Percentiles rank a stretch among this genome's conserved stretches.
Evolutionary conservation across 1,140 invertebrate species (phyloP).

Genomic region (Nixonia krombeini): DNA sequence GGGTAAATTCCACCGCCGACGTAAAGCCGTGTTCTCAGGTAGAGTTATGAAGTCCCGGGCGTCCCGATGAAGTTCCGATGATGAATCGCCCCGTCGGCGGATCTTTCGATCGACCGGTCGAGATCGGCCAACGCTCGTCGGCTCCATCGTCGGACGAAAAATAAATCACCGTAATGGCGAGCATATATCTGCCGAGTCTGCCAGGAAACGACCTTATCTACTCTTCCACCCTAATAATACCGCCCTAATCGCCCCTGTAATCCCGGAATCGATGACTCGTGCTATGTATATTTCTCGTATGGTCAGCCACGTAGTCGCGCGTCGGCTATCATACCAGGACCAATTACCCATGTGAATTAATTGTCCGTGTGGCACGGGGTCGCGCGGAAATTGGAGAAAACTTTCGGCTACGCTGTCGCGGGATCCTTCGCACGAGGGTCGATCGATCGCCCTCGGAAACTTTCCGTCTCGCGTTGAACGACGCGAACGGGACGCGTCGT

Average conservation of each 20-base stretch:
- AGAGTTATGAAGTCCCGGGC: no score
- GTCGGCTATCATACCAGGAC: slow-evolving; percentile 42
- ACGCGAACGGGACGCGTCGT: slow-evolving; percentile 21
- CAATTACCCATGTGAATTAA: slow-evolving; percentile 51
- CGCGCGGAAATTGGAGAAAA: slow-evolving; percentile 6
- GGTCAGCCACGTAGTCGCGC: slow-evolving; percentile 44
- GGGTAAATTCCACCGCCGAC: no score
- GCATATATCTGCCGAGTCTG: slow-evolving; percentile 43
- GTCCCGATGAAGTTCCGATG: no score
- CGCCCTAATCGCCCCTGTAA: slow-evolving; percentile 56
- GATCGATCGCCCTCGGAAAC: no score
- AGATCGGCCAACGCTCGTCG: slow-evolving; percentile 42
- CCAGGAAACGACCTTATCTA: slow-evolving; percentile 58
- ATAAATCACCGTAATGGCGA: slow-evolving; percentile 56
- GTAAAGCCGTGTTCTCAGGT: no score
- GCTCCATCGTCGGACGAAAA: slow-evolving; percentile 50
- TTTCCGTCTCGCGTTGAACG: no score
- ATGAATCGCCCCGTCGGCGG: slow-evolving; percentile 14
- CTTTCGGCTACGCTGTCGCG: slow-evolving; percentile 10
- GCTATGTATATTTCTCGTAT: slow-evolving; percentile 53
- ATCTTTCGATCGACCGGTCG: slow-evolving; percentile 52
- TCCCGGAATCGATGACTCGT: slow-evolving; percentile 57
- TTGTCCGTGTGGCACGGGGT: slow-evolving; percentile 26
- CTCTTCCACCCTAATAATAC: slow-evolving; percentile 60
- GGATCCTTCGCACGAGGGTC: no score